phyloP scores from a whole-genome alignment of 2,888 invertebrate species.

The Nudaria mundana region DNA sequence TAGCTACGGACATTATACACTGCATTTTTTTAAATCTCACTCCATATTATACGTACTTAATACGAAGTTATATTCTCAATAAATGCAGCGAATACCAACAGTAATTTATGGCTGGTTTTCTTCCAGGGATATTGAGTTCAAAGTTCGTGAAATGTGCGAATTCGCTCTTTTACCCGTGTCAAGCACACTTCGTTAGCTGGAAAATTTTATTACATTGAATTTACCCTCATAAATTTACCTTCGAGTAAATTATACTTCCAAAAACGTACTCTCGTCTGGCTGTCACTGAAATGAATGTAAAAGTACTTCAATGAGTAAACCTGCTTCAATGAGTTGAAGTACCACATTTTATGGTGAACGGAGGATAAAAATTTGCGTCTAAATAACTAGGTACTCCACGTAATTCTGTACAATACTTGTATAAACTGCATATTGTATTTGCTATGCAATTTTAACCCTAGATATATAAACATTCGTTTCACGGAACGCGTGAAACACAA shows the following conservation, averaged over 20 bases:
- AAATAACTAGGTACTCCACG: no score
- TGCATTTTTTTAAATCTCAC: no score
- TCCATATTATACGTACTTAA: no score
- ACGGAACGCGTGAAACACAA: slow-evolving; percentile 4
- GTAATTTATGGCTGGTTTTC: slow-evolving; percentile 32
- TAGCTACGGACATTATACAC: no score
- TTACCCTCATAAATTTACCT: slow-evolving; percentile 23
- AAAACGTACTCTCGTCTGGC: slow-evolving; percentile 4
- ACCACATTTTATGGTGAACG: not conserved
- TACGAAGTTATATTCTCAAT: no score
- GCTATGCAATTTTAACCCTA: no score
- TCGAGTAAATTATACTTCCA: slow-evolving; percentile 11
- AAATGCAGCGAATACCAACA: slow-evolving; percentile 15
- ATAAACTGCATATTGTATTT: not conserved
- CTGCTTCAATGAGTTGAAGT: not conserved
- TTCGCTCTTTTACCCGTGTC: slow-evolving; percentile 21
- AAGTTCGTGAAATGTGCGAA: slow-evolving; percentile 24
- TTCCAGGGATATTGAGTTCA: slow-evolving; percentile 27
- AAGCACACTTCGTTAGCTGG: slow-evolving; percentile 30
- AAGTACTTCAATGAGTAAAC: not conserved
- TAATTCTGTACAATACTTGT: not conserved
- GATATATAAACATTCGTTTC: no score
- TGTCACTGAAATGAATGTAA: not conserved
- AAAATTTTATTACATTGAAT: slow-evolving; percentile 31
- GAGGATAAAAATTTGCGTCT: no score